Base-by-base conservation (phyloP, 2,888 invertebrate species). In the Caenorhabditis sp. region DNA sequence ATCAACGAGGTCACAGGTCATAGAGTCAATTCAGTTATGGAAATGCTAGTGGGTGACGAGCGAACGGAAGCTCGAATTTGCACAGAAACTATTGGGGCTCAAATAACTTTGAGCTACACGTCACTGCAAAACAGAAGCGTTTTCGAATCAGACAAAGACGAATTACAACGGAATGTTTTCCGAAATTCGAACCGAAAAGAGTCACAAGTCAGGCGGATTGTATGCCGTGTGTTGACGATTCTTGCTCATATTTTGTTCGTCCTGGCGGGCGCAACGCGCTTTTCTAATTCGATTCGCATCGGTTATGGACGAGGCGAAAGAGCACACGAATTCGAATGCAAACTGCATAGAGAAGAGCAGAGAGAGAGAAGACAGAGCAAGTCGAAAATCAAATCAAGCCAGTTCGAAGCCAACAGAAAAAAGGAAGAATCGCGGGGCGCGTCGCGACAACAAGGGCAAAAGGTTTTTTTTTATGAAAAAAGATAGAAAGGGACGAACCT, bases 401-500 rank as follows among this genome's bases (percentile, higher is more conserved):
- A 53, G 68, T n/a, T n/a, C n/a, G n/a, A 35, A 35, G 35, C 11
- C 48, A 50, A 32, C 56, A 48, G 37, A 50, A 58, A 68, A 62
- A 48, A 41, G 55, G n/a, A n/a, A 56, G 46, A 56, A 46, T 46
- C 68, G 24, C 56, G 41, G 56, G 35, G 32, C 41, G 46, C 53
- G 26, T 43, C 35, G 39, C 46, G 56, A 48, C 62, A 63, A 73
- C 58, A 59, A 52, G 65, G 37, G 52, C 58, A 43, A 48, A 58
- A 59, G 55, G 45, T 41, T 17, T 43, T 30, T 45, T 37, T n/a
- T n/a, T n/a, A n/a, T 30, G 53, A 53, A 55, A 63, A 41, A 48
- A 32, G 37, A 58, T 7, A 26, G n/a, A 50, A 35, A 41, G 37
- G 46, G 50, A 78, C 65, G 45, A 66, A 82, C 88, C 87, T 99